These are phyloP conservation scores for Diplolepis rosae DNA, from an alignment of 2,888 invertebrate species.

Conservation along the genomic window DNA sequence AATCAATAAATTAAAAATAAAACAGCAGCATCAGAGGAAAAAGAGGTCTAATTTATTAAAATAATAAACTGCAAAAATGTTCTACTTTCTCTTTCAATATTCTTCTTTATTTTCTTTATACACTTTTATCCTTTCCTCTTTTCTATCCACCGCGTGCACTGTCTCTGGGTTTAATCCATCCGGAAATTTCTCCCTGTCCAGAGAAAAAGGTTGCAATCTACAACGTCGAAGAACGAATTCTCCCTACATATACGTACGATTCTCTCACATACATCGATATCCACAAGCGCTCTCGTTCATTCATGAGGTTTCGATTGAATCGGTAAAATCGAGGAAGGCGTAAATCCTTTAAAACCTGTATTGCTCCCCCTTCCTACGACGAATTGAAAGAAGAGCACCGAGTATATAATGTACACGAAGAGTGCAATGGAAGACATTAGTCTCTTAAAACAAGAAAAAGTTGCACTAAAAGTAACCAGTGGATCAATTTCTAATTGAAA, in stretches of 20 bases:
- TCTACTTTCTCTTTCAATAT: constrained; percentile 30
- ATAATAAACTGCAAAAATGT: too few relatives aligned
- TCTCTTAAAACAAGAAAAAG: not conserved
- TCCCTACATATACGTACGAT: not conserved
- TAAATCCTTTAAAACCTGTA: constrained; percentile 49
- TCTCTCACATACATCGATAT: not conserved
- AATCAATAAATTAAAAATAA: too few relatives aligned
- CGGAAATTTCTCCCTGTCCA: constrained; percentile 54
- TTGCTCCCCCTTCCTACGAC: constrained; percentile 13
- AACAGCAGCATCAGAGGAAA: too few relatives aligned
- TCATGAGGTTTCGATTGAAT: constrained; percentile 62
- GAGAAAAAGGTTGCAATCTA: constrained; percentile 36
- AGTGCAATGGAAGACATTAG: constrained; percentile 15
- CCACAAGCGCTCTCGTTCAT: constrained; percentile 52
- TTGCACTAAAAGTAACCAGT: constrained; percentile 6
- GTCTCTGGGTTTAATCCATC: constrained; percentile 37
- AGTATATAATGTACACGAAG: constrained; percentile 20
- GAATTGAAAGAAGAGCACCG: not conserved
- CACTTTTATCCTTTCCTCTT: not conserved
- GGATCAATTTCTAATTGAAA: not conserved
- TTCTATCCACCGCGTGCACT: not conserved
- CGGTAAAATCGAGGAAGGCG: constrained; percentile 56
- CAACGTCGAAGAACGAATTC: constrained; percentile 37
- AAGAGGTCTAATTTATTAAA: too few relatives aligned
- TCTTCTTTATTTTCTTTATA: constrained; percentile 14